These are phyloP conservation scores for Tyrophagus putrescentiae DNA, from an alignment of 1,140 invertebrate genomes.

Conservation along the genomic window DNA sequence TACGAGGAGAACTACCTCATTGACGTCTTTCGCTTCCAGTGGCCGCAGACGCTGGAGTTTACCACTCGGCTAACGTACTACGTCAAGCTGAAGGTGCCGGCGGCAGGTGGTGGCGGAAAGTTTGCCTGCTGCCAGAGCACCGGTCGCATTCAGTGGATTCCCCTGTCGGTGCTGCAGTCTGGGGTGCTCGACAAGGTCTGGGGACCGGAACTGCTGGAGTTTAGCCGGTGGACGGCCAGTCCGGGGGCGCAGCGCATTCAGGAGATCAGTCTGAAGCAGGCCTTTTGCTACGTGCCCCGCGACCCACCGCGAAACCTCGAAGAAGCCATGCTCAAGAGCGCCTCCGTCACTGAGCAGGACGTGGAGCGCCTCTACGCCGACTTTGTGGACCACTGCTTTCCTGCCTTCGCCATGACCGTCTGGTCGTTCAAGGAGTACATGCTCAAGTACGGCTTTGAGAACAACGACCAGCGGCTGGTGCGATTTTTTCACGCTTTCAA, in stretches of 20 bases:
- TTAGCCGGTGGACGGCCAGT: no score
- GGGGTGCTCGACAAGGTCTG: not conserved
- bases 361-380: slow-evolving; percentile 17
- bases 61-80: slow-evolving; percentile 14
- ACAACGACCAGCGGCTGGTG: not conserved
- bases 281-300: slow-evolving; percentile 18
- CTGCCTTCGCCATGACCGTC: slow-evolving; percentile 7
- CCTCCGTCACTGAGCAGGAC: slow-evolving; percentile 15
- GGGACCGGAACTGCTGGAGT: slow-evolving; percentile 16
- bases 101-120: not conserved
- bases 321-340: slow-evolving; percentile 22
- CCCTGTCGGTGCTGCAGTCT: not conserved
- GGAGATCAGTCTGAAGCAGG: slow-evolving; percentile 17
- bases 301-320: slow-evolving; percentile 18
- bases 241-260: not conserved
- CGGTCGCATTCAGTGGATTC: not conserved
- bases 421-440: slow-evolving; percentile 21
- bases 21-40: slow-evolving; percentile 7
- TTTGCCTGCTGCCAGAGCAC: slow-evolving; percentile 1
- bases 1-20: not conserved
- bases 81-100: not conserved
- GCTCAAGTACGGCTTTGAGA: slow-evolving; percentile 12
- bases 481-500: slow-evolving; percentile 21
- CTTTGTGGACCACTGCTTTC: slow-evolving; percentile 22
- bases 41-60: slow-evolving; percentile 12